Conservation (phyloP, 1,140 invertebrate genomes). For the Drosophila jambulina region DNA sequence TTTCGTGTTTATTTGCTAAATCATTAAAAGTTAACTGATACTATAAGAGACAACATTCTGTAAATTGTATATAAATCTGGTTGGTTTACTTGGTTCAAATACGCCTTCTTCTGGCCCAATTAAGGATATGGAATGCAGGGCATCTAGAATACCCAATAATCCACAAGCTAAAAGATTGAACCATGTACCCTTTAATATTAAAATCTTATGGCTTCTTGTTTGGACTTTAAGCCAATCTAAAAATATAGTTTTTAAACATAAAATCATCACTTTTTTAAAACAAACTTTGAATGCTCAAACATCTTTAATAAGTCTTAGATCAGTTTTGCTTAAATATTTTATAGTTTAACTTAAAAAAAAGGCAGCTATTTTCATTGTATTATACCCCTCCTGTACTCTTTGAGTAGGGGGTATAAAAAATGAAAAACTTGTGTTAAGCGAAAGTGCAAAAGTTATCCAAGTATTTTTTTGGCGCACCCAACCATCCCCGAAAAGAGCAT, state of each 20-base stretch:
- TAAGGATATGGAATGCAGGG: no score
- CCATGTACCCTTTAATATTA: slow-evolving; percentile 39
- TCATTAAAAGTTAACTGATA: no score
- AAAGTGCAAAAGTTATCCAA: slow-evolving; percentile 63
- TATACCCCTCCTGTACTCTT: slow-evolving; percentile 13
- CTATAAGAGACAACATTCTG: no score
- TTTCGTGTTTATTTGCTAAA: background rate
- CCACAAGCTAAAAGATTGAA: background rate
- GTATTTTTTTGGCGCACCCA: slow-evolving; percentile 39
- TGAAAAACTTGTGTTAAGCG: slow-evolving; percentile 57
- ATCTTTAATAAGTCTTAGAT: background rate
- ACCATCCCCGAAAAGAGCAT: slow-evolving; percentile 47
- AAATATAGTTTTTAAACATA: slow-evolving; percentile 4
- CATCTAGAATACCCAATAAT: no score
- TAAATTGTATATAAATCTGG: no score
- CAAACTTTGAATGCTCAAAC: background rate
- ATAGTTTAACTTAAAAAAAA: background rate
- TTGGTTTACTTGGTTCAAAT: no score
- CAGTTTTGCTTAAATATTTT: background rate
- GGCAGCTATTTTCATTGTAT: background rate
- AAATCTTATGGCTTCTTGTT: slow-evolving; percentile 7
- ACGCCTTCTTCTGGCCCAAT: no score
- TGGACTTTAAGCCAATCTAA: slow-evolving; percentile 71
- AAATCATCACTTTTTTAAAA: background rate
- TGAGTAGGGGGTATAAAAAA: background rate